Base-by-base conservation (phyloP, 1,140 invertebrate genomes). In the Melitaea cinxia region DNA sequence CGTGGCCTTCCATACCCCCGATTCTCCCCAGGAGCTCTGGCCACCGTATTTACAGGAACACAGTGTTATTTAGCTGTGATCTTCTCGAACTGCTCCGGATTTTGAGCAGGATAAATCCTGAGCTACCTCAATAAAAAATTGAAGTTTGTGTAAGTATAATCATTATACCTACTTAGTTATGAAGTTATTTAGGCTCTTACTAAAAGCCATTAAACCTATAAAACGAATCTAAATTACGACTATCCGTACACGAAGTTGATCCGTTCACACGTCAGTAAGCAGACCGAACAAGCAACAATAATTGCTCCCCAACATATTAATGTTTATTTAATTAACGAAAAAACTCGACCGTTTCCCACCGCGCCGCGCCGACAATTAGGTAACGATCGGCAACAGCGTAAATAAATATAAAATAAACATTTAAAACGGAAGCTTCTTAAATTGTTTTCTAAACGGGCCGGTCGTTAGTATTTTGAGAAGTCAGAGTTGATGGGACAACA, bases 301-400 rank as follows among this genome's bases (percentile, higher is more conserved):
- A 78, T 77, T 62, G 73, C 71, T 68, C 68, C 67, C 66, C 54
- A 69, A 58, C 42, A 73, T 75, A 79, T 75, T 78, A 75, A 84
- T 84, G 78, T 84, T 84, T 84, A 84, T 84, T 81, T 82, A 73
- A 81, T 81, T 69, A 77, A 75, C 61, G 70, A 61, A 75, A 78
- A 73, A 75, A 70, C 57, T 42, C 61, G 45, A 60, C 66, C 69
- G 70, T 74, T 72, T 75, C 76, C 65, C 75, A 74, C 63, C 69
- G 58, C 60, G 52, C 66, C 52, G 58, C 61, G 57, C 45, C 54
- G n/a, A 77, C 77, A 82, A 85, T 83, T 82, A 84, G 78, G 69
- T 68, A 75, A 50, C 73, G 78, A 77, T 80, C 47, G 62, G 72
- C 74, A 80, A 80, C 79, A 54, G 66, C 39, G 47, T 73, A 80